Base-by-base conservation (phyloP, 1,140 invertebrate genomes). In the Hydropsyche tenuis region DNA sequence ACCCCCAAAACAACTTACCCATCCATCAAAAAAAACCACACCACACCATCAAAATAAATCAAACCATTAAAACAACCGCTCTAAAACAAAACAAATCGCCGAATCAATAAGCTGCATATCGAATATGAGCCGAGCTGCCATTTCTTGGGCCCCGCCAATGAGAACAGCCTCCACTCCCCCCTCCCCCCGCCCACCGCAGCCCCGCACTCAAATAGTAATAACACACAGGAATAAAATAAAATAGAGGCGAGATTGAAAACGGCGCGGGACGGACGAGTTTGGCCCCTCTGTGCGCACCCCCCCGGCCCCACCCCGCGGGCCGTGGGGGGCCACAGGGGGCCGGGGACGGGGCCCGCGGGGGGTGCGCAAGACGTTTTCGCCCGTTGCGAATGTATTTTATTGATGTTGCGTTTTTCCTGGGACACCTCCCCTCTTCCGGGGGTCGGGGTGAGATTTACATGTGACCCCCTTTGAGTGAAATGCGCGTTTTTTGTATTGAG, bases 151-250 rank as follows among this genome's bases (percentile, higher is more conserved):
- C 74, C 68, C 68, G 74, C 74, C 73, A 75, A 75, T 75, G 74
- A 68, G 65, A 43, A 60, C 30, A 9, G 30, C 69, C 23, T 18
- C n/a, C 69, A 9, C 45, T 42, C 18, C 45, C 65, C 65, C 22
- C 16, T 23, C 43, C 69, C 72, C 42, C 30, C 68, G 37, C 30
- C 74, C 56, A 46, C 53, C 46, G 22, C 75, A 27, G 37, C 22
- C 65, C 66, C 68, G 51, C 60, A 70, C 69, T 72, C 71, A 76
- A 76, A 76, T 76, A 73, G 74, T 76, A 76, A 76, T 76, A 76
- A 76, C 72, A 73, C 72, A 62, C 72, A 64, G 75, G 75, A 76
- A 73, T 73, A 76, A 76, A 76, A 73, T 76, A 76, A 76, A 76
- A 73, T 76, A 73, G 63, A 70, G 62, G 51, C 68, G 45, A 66